These are phyloP conservation scores for Danio choprae DNA, from an alignment of 2,797 vertebrate species.

Conservation along the genomic window DNA sequence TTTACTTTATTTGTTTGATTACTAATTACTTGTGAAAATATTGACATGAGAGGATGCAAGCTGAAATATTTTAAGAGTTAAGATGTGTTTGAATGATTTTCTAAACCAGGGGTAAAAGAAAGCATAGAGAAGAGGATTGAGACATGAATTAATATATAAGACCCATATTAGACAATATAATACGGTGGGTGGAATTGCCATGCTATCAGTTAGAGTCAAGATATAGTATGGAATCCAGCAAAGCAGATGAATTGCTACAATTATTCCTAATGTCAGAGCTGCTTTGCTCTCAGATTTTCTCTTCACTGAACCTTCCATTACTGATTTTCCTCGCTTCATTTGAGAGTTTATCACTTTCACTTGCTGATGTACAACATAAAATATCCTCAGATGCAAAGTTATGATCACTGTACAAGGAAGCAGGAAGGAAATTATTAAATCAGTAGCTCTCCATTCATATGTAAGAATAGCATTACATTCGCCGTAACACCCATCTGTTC, in stretches of 20 bases:
- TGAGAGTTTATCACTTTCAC: constrained; percentile 16
- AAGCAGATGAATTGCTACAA: no score
- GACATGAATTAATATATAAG: background rate
- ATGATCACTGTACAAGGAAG: constrained; percentile 28
- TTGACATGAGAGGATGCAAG: background rate
- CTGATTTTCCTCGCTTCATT: constrained; percentile 1
- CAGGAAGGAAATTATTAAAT: background rate
- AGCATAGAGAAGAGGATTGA: constrained; percentile 3
- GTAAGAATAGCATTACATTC: constrained; percentile 55
- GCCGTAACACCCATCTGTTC: constrained; percentile 61
- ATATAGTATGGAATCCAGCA: no score
- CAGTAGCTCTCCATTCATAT: background rate
- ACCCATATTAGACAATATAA: background rate
- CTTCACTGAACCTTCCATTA: no score
- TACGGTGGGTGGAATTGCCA: background rate
- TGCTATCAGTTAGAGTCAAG: constrained; percentile 1
- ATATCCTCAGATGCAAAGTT: constrained; percentile 11
- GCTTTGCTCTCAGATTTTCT: no score
- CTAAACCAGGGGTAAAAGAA: constrained; percentile 25
- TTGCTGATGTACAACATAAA: constrained; percentile 7
- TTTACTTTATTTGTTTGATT: no score
- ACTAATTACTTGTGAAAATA: background rate
- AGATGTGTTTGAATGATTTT: background rate
- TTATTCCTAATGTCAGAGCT: no score
- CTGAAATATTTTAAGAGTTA: constrained; percentile 2